Evolutionary conservation across 2,113 vertebrate species (phyloP).

Genomic region (Tretioscincus oriximinensis): DNA sequence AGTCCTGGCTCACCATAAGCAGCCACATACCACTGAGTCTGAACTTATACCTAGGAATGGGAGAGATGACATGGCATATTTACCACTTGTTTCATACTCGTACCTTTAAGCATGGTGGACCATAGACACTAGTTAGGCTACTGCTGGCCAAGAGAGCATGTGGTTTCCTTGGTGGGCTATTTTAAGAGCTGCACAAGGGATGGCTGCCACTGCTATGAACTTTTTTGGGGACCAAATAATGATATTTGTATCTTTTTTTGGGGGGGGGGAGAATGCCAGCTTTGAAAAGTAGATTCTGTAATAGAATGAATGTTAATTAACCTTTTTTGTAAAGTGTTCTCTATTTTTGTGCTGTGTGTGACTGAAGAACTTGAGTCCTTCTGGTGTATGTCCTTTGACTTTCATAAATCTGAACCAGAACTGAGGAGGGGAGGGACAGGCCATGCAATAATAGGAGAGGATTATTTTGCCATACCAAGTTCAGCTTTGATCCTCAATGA

Average conservation of each 20-base stretch:
- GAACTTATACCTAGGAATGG: not conserved
- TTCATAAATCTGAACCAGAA: not conserved
- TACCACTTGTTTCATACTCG: conserved; percentile 1
- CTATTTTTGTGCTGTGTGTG: not conserved
- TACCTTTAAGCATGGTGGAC: conserved; percentile 14
- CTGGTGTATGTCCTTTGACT: not conserved
- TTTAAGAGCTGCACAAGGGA: no score
- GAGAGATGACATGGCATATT: conserved; percentile 6
- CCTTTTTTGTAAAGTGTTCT: not conserved
- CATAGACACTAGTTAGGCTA: not conserved
- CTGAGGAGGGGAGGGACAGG: not conserved
- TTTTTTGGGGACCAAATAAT: not conserved
- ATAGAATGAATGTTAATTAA: not conserved
- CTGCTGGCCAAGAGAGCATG: conserved; percentile 2
- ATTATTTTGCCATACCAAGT: no score
- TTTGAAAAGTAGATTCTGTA: not conserved
- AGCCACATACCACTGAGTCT: not conserved
- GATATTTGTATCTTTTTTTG: not conserved
- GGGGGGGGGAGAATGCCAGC: not conserved
- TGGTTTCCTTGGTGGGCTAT: not conserved
- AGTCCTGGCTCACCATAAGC: not conserved
- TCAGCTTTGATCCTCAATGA: no score
- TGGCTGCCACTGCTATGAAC: not conserved
- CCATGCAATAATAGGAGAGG: not conserved
- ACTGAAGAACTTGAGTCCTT: not conserved